A percentile compares a stretch with the other conserved stretches of the same genome.
Evolutionary conservation across 2,888 invertebrate species (phyloP).

Genomic region (Sphinx pinastri): DNA sequence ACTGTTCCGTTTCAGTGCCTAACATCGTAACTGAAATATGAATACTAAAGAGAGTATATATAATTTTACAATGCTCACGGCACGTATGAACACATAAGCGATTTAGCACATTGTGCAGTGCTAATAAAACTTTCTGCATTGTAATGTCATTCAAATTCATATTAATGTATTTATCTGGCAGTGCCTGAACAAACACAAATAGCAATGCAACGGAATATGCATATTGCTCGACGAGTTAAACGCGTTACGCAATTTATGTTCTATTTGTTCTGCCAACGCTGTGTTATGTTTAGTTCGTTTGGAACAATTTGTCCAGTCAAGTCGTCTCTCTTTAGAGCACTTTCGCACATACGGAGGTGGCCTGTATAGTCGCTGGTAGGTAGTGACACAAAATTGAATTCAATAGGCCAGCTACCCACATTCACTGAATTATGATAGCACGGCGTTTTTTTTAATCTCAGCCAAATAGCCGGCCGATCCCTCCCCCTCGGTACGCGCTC

Average conservation of each 20-base stretch:
- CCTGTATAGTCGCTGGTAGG: no score
- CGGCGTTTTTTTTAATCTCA: no score
- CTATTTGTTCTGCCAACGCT: slow-evolving; percentile 24
- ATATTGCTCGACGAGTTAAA: slow-evolving; percentile 13
- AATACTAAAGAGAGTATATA: no score
- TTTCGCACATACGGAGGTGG: background rate
- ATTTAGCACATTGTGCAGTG: background rate
- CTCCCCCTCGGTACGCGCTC: no score
- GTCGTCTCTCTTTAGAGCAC: background rate
- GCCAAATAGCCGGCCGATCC: no score
- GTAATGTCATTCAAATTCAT: slow-evolving; percentile 19
- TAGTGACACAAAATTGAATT: no score
- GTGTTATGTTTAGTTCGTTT: slow-evolving; percentile 11
- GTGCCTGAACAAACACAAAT: slow-evolving; percentile 32
- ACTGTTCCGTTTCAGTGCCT: no score
- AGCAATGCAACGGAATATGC: slow-evolving; percentile 29
- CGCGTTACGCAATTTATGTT: slow-evolving; percentile 24
- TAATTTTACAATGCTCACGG: no score
- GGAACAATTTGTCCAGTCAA: slow-evolving; percentile 2
- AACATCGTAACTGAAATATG: no score
- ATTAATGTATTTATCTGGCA: slow-evolving; percentile 7
- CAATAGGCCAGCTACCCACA: no score
- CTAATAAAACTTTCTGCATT: slow-evolving; percentile 9
- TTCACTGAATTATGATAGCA: no score
- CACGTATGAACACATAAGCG: no score